phyloP scores from a whole-genome alignment of 2,888 invertebrate species.

The Synergus umbraculus region DNA sequence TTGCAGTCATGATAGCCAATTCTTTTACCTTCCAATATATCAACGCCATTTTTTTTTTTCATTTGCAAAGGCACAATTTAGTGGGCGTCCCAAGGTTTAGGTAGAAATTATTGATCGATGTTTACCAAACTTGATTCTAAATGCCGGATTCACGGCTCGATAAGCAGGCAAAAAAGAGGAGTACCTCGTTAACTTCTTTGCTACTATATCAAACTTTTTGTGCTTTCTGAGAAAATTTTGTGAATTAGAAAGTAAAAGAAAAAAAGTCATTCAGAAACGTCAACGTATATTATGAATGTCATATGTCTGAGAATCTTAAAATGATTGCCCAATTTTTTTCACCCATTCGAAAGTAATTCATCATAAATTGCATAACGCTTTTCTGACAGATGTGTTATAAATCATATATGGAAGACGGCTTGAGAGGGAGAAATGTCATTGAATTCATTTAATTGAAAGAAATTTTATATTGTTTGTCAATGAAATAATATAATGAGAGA shows the following conservation, averaged over 20 bases:
- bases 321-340: not conserved
- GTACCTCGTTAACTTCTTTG: not conserved
- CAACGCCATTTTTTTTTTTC: not conserved
- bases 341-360: not conserved
- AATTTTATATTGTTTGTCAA: not conserved
- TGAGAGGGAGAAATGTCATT: no score
- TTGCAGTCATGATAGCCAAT: not conserved
- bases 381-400: not conserved
- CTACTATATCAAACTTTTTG: not conserved
- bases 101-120: not conserved
- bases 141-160: slow-evolving; percentile 3
- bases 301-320: not conserved
- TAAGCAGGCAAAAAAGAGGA: not conserved
- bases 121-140: slow-evolving; percentile 17
- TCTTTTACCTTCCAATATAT: not conserved
- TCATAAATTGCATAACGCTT: not conserved
- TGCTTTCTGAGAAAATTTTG: not conserved
- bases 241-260: not conserved
- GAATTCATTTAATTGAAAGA: not conserved
- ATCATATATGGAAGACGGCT: not conserved
- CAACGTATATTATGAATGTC: not conserved
- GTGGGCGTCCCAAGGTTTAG: slow-evolving; percentile 28
- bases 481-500: not conserved
- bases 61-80: not conserved
- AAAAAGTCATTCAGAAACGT: no score